These are phyloP conservation scores for Belgica antarctica DNA, from an alignment of 2,888 invertebrate species.

Conservation along the genomic window DNA sequence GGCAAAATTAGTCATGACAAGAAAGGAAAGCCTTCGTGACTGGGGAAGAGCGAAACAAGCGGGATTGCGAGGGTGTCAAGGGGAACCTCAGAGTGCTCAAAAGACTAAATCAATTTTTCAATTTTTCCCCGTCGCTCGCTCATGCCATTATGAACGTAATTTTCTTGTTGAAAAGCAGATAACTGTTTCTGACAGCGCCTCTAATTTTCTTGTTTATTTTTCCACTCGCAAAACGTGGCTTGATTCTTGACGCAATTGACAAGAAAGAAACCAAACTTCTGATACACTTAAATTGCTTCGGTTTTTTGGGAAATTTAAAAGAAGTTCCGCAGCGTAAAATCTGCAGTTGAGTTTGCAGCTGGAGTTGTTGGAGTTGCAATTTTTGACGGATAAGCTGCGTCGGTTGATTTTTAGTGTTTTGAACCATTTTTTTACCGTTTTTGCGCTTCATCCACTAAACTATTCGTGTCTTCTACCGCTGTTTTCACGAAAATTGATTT, in stretches of 20 bases:
- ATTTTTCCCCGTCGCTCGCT: constrained; percentile 18
- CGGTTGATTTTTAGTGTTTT: no score
- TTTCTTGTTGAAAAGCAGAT: constrained; percentile 44
- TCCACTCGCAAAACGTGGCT: no score
- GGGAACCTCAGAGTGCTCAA: neutral
- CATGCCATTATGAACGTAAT: constrained; percentile 44
- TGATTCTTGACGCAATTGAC: no score
- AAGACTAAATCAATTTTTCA: constrained; percentile 45
- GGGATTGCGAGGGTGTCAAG: neutral
- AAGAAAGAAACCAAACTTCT: no score
- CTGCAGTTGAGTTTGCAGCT: no score
- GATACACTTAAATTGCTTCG: no score
- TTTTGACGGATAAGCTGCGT: neutral
- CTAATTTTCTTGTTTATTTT: constrained; percentile 38
- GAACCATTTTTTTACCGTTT: neutral
- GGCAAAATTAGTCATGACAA: constrained; percentile 28
- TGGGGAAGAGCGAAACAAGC: neutral
- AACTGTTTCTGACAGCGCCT: constrained; percentile 44
- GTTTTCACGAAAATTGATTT: constrained; percentile 27
- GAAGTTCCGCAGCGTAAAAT: no score
- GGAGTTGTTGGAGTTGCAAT: no score
- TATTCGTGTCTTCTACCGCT: neutral
- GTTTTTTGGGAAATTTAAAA: no score
- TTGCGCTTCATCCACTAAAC: neutral
- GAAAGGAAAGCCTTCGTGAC: neutral